Percentiles rank a stretch among this genome's conserved stretches.
phyloP scores from a whole-genome alignment of 2,888 invertebrate species.

The Gibbula magus region DNA sequence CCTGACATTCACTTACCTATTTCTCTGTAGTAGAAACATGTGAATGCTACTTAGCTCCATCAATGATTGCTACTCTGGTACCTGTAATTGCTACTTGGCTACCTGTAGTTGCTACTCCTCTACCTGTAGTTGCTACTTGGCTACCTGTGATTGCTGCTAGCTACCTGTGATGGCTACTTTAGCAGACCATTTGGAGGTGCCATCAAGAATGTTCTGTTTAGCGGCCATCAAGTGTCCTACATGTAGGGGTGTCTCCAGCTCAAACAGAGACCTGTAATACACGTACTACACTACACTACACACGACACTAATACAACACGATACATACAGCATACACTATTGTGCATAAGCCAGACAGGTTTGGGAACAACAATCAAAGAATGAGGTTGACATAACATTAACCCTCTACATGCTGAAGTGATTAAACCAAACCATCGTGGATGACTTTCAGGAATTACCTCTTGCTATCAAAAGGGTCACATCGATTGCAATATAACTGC shows the following conservation, averaged over 20 bases:
- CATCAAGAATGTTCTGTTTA: constrained; percentile 98
- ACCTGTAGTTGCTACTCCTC: background rate
- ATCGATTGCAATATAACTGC: too few species aligned
- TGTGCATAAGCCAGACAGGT: background rate
- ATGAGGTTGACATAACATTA: too few species aligned
- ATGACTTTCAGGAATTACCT: too few species aligned
- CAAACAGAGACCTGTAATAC: constrained; percentile 42
- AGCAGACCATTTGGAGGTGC: constrained; percentile 99
- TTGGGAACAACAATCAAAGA: background rate
- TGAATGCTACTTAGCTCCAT: background rate
- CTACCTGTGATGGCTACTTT: constrained; percentile 99
- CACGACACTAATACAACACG: background rate
- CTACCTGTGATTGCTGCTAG: too few species aligned
- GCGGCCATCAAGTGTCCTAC: constrained; percentile 95
- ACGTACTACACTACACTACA: constrained; percentile 1
- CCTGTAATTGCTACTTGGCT: background rate
- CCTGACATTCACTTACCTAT: too few species aligned
- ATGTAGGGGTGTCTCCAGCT: constrained; percentile 42
- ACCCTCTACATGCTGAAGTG: too few species aligned
- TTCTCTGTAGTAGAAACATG: too few species aligned
- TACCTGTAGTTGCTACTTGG: constrained; percentile 33
- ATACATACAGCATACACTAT: background rate
- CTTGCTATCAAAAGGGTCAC: too few species aligned
- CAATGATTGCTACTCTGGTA: background rate
- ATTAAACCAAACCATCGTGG: too few species aligned